Evolutionary conservation across 30 jellyfish, hydroid and myxozoan species (phyloP).

Genomic region (Pelagia noctiluca): DNA sequence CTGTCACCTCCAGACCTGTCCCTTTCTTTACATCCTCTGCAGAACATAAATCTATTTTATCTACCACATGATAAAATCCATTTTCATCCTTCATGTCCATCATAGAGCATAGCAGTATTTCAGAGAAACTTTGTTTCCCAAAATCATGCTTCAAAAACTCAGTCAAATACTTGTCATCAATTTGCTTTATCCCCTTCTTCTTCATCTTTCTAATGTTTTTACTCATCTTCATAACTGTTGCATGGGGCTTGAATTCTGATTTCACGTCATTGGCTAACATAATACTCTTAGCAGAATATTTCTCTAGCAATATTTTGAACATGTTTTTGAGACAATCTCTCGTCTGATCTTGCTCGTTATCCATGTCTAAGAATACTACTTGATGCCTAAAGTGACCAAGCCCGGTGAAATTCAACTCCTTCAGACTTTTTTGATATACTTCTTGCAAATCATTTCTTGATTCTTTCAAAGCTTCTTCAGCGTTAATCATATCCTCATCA

Average conservation of each 20-base stretch:
- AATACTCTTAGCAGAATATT: slow-evolving; percentile 13
- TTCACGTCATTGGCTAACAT: slow-evolving; percentile 10
- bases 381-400: slow-evolving; percentile 35
- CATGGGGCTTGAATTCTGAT: slow-evolving; percentile 68
- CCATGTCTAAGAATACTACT: slow-evolving; percentile 58
- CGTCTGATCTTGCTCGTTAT: slow-evolving; percentile 20
- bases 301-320: neutral
- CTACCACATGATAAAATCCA: slow-evolving; percentile 74
- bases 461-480: slow-evolving; percentile 57
- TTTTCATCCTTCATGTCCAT: slow-evolving; percentile 45
- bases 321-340: slow-evolving; percentile 8
- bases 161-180: slow-evolving; percentile 28
- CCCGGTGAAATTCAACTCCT: slow-evolving; percentile 46
- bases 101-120: slow-evolving; percentile 72
- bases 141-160: slow-evolving; percentile 18
- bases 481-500: slow-evolving; percentile 48
- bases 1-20: neutral
- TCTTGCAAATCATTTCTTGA: neutral
- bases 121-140: slow-evolving; percentile 64
- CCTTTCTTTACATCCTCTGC: too few species aligned
- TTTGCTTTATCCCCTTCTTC: slow-evolving; percentile 64
- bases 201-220: slow-evolving; percentile 39
- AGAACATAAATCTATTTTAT: slow-evolving; percentile 33
- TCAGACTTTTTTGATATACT: neutral
- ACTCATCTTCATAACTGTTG: slow-evolving; percentile 75